Percentiles rank a stretch among this genome's conserved stretches.
phyloP scores from a whole-genome alignment of 2,113 vertebrate genomes.

The Eira barbara region DNA sequence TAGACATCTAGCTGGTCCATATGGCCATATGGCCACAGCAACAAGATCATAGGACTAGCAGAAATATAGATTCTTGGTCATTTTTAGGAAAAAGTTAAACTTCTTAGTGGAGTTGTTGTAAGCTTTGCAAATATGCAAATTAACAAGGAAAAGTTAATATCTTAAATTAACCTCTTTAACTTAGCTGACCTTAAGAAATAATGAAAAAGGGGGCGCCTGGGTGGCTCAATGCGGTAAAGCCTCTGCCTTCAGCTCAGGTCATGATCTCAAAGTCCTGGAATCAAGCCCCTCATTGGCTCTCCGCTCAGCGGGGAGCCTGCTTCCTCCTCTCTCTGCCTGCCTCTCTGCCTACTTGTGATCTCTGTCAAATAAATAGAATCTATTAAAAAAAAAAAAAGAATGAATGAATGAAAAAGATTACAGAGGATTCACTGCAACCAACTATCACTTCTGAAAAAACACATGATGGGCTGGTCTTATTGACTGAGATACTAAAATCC shows the following conservation, averaged over 20 bases:
- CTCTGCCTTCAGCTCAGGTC: no score
- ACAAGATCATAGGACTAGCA: not conserved
- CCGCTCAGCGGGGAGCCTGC: no score
- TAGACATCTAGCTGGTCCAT: not conserved
- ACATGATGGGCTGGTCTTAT: not conserved
- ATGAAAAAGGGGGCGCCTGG: not conserved
- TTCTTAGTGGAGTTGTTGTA: not conserved
- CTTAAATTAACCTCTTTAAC: not conserved
- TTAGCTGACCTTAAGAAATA: conserved; percentile 12
- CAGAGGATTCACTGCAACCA: not conserved
- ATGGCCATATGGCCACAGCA: not conserved
- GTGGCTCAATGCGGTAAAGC: no score
- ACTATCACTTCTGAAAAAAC: not conserved
- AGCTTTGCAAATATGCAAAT: not conserved
- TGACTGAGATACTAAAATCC: not conserved
- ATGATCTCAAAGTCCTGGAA: no score
- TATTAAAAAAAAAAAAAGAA: no score
- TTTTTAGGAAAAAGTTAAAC: conserved; percentile 1
- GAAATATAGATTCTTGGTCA: not conserved
- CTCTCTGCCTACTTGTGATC: no score
- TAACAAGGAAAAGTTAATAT: not conserved
- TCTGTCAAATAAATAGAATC: no score
- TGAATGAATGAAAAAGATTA: not conserved
- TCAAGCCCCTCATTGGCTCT: no score
- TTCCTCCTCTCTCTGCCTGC: no score